Percentiles rank a stretch among this genome's conserved stretches.
phyloP scores from a whole-genome alignment of 2,888 invertebrate species.

The Drosophila yooni region DNA sequence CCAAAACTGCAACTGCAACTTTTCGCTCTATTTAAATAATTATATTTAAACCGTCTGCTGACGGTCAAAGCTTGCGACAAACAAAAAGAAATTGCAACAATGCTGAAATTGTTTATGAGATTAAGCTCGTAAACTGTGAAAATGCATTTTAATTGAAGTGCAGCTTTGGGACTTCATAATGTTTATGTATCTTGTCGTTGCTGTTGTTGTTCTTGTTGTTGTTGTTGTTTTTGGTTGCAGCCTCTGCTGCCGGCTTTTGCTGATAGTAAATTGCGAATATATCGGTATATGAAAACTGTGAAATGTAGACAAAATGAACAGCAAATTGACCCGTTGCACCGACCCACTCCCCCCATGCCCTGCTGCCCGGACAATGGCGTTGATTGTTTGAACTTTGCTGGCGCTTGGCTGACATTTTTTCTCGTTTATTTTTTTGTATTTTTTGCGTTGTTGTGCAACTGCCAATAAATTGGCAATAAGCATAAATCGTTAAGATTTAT shows the following conservation, averaged over 20 bases:
- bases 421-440: slow-evolving; percentile 23
- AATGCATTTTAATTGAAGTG: slow-evolving; percentile 85
- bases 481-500: slow-evolving; percentile 71
- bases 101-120: slow-evolving; percentile 79
- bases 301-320: slow-evolving; percentile 64
- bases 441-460: slow-evolving; percentile 26
- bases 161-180: slow-evolving; percentile 83
- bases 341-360: background rate
- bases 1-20: background rate
- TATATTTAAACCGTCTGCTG: slow-evolving; percentile 55
- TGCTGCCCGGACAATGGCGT: slow-evolving; percentile 65
- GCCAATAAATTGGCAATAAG: slow-evolving; percentile 77
- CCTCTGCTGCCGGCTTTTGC: slow-evolving; percentile 38
- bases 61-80: slow-evolving; percentile 50
- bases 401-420: slow-evolving; percentile 49
- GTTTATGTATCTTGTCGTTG: slow-evolving; percentile 34
- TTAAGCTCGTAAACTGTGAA: slow-evolving; percentile 82
- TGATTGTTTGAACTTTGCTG: slow-evolving; percentile 79
- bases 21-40: slow-evolving; percentile 16
- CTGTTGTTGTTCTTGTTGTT: slow-evolving; percentile 36
- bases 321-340: slow-evolving; percentile 17
- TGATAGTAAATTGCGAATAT: slow-evolving; percentile 76
- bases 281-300: slow-evolving; percentile 61
- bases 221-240: slow-evolving; percentile 32
- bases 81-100: slow-evolving; percentile 58